Percentiles rank a stretch among this genome's conserved stretches.
Evolutionary conservation across 2,888 invertebrate species (phyloP).

Genomic region (Leptopilina syphax): DNA sequence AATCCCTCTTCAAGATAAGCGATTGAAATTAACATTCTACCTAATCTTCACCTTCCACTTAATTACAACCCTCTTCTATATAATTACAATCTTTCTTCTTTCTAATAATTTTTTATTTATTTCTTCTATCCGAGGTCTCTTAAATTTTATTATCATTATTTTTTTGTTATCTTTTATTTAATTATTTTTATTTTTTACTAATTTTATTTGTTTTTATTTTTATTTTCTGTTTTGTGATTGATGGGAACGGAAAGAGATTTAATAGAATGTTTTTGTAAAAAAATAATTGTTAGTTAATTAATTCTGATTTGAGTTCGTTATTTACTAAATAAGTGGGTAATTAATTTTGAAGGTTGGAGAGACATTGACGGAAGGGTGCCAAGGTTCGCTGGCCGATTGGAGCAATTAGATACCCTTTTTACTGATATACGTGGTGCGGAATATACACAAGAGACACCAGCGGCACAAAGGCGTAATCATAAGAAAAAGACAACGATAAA

Average conservation of each 20-base stretch:
- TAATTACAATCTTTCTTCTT: no score
- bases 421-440: constrained; percentile 84
- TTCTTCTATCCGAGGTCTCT: no score
- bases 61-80: no score
- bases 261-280: no score
- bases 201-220: no score
- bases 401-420: constrained; percentile 87
- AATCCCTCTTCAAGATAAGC: background rate
- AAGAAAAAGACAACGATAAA: constrained; percentile 94
- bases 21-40: background rate
- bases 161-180: no score
- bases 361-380: constrained; percentile 86
- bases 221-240: no score
- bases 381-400: constrained; percentile 83
- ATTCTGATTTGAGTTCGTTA: no score
- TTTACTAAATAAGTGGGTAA: background rate
- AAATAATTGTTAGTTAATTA: no score
- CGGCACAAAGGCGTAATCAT: constrained; percentile 84
- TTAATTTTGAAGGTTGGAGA: constrained; percentile 84
- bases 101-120: background rate
- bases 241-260: no score
- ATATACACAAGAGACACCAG: constrained; percentile 82
- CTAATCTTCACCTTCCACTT: background rate
- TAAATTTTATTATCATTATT: no score
- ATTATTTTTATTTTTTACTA: no score